Evolutionary conservation across 2,113 vertebrate species (phyloP).

Genomic region (Epinephelus moara): DNA sequence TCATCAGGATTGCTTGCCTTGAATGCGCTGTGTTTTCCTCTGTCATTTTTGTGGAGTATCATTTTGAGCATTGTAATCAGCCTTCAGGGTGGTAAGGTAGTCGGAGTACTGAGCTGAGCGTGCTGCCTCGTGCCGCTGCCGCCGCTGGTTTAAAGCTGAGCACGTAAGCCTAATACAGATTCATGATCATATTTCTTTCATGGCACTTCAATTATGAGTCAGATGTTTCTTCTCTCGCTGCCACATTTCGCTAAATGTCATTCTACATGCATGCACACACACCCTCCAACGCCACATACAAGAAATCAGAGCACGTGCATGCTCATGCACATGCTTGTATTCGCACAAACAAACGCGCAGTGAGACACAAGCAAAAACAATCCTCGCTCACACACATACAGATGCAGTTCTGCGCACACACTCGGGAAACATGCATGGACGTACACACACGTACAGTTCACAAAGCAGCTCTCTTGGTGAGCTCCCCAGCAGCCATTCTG

Average conservation of each 20-base stretch:
- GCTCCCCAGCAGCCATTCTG: constrained; percentile 75
- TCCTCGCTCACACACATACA: constrained; percentile 4
- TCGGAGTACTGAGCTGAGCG: constrained; percentile 19
- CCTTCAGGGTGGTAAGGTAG: constrained; percentile 56
- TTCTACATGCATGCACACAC: constrained; percentile 73
- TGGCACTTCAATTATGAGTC: constrained; percentile 84
- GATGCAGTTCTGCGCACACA: not conserved
- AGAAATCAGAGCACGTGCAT: constrained; percentile 1
- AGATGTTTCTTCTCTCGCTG: constrained; percentile 76
- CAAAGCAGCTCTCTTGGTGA: constrained; percentile 65
- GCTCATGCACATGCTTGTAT: constrained; percentile 8
- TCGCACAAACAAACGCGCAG: constrained; percentile 19
- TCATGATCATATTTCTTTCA: constrained; percentile 81
- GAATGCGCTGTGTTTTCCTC: constrained; percentile 55
- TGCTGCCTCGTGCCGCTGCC: constrained; percentile 21
- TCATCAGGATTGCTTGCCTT: constrained; percentile 61
- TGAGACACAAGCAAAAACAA: constrained; percentile 36
- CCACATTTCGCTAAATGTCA: constrained; percentile 81
- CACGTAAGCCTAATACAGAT: constrained; percentile 68
- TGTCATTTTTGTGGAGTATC: constrained; percentile 63
- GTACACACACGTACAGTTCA: constrained; percentile 29
- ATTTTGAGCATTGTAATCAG: constrained; percentile 66
- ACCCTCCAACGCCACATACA: constrained; percentile 41
- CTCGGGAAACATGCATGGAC: constrained; percentile 10
- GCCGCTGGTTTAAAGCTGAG: constrained; percentile 60